These are phyloP conservation scores for Hippasteria phrygiana DNA, from an alignment of 53 echinoderm and acorn worm species.

Conservation along the genomic window DNA sequence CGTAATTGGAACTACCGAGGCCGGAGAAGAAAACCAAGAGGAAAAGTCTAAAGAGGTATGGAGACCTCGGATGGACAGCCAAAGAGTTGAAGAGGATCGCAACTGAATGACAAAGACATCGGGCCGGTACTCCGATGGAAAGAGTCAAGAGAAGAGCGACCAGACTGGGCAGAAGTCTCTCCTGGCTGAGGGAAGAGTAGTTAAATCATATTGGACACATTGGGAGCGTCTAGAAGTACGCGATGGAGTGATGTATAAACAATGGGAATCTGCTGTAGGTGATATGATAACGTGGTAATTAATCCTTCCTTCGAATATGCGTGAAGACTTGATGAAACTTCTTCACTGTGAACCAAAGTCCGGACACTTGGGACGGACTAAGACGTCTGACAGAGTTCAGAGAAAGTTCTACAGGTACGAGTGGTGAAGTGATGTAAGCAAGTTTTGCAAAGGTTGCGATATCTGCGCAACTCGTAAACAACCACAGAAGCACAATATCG, in stretches of 20 bases:
- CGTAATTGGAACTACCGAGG: neutral
- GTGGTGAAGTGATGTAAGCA: neutral
- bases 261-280: constrained; percentile 38
- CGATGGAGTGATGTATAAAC: constrained; percentile 35
- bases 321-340: neutral
- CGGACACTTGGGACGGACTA: no score
- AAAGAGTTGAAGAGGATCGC: constrained; percentile 7
- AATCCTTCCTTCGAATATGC: constrained; percentile 25
- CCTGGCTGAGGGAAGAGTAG: neutral
- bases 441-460: neutral
- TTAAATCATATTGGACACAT: constrained; percentile 57
- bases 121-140: constrained; percentile 37
- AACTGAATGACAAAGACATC: constrained; percentile 35
- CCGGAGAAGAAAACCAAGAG: neutral
- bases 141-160: constrained; percentile 26
- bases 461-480: constrained; percentile 1
- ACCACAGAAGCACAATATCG: neutral
- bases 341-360: constrained; percentile 27
- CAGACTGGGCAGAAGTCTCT: constrained; percentile 58
- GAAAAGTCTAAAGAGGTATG: neutral
- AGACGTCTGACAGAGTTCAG: constrained; percentile 29
- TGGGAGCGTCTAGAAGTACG: constrained; percentile 60
- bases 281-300: constrained; percentile 10
- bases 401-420: constrained; percentile 40
- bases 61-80: neutral